These are phyloP conservation scores for Pan troglodytes DNA, from an alignment of 2,113 vertebrate species.

Conservation along the genomic window DNA sequence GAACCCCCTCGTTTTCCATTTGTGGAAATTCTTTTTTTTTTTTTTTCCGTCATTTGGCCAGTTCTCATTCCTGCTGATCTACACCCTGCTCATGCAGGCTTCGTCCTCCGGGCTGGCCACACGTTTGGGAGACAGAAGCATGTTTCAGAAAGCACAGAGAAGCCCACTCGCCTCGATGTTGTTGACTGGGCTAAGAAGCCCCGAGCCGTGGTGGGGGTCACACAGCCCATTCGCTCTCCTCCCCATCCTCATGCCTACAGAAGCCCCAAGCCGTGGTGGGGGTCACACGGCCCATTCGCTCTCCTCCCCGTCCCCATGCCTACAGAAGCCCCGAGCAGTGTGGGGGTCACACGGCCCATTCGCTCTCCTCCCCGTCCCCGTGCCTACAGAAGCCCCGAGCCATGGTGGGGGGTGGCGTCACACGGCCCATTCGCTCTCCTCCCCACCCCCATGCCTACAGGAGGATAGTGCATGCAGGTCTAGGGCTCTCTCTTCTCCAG, in stretches of 20 bases:
- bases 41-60: not conserved
- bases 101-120: not conserved
- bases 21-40: not conserved
- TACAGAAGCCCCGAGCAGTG: too few relatives aligned
- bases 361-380: too few relatives aligned
- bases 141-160: not conserved
- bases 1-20: not conserved
- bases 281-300: too few relatives aligned
- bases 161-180: too few relatives aligned
- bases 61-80: not conserved
- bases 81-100: not conserved
- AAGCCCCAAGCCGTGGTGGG: too few relatives aligned
- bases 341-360: too few relatives aligned
- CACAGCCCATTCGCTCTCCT: too few relatives aligned
- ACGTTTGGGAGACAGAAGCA: not conserved
- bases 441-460: rapidly evolving
- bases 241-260: too few relatives aligned
- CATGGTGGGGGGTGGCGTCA: too few relatives aligned
- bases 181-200: not conserved
- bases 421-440: too few relatives aligned
- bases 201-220: not conserved
- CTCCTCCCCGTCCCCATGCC: not conserved
- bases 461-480: rapidly evolving
- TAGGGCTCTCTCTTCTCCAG: not conserved
- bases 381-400: not conserved